Evolutionary conservation across 1,140 invertebrate species (phyloP).

Genomic region (Tyrophagus putrescentiae): DNA sequence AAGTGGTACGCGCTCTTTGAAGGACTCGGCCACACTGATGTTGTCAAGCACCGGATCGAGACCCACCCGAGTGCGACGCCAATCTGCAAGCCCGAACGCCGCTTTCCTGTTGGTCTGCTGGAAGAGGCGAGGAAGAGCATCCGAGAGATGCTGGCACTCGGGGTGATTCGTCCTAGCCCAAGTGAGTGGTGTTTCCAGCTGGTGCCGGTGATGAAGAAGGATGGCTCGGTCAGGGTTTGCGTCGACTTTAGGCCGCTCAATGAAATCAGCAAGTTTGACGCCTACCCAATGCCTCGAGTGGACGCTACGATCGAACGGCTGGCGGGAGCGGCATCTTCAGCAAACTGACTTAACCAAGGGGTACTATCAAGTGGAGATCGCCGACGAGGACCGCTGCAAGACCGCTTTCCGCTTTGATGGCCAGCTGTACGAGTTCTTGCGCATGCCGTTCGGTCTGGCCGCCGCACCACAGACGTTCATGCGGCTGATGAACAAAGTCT

Average conservation of each 20-base stretch:
- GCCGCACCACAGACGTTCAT: slow-evolving; percentile 21
- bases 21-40: not conserved
- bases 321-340: not conserved
- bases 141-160: not conserved
- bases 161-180: not conserved
- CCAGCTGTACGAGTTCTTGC: slow-evolving; percentile 23
- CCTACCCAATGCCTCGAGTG: too few species aligned
- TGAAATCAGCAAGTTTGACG: too few species aligned
- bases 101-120: not conserved
- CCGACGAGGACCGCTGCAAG: slow-evolving; percentile 23
- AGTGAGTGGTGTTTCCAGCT: not conserved
- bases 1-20: not conserved
- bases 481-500: slow-evolving; percentile 14
- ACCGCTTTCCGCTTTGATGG: slow-evolving; percentile 27
- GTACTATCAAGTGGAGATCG: slow-evolving; percentile 29
- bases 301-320: not conserved
- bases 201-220: not conserved
- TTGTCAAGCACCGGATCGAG: not conserved
- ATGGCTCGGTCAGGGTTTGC: too few species aligned
- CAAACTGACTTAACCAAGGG: slow-evolving; percentile 35
- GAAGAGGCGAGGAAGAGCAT: not conserved
- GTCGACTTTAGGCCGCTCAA: too few species aligned
- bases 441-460: slow-evolving; percentile 22
- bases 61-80: not conserved
- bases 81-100: not conserved